phyloP scores from a whole-genome alignment of 1,140 invertebrate genomes.

The Achroia grisella region DNA sequence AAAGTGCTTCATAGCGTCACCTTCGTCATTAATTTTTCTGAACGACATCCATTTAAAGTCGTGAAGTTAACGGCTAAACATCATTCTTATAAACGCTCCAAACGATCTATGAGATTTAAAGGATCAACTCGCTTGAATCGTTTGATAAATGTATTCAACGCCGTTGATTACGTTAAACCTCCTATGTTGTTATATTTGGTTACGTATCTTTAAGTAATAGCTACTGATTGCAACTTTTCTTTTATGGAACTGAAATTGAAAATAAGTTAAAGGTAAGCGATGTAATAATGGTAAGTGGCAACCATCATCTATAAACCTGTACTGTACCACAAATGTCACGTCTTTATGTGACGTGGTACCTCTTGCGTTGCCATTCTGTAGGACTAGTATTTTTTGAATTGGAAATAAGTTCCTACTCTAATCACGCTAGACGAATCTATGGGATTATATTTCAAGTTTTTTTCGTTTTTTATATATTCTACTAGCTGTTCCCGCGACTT shows the following conservation, averaged over 20 bases:
- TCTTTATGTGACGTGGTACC: too few relatives aligned
- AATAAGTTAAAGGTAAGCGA: too few relatives aligned
- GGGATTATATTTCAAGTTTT: too few relatives aligned
- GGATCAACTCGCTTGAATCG: slow-evolving; percentile 24
- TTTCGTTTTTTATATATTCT: too few relatives aligned
- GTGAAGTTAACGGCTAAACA: slow-evolving; percentile 21
- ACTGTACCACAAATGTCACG: too few relatives aligned
- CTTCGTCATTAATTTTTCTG: slow-evolving; percentile 32
- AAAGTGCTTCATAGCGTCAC: slow-evolving; percentile 23
- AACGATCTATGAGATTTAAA: slow-evolving; percentile 17
- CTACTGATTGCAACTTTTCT: background rate
- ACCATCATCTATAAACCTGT: too few relatives aligned
- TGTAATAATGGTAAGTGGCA: too few relatives aligned
- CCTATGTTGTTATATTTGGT: background rate
- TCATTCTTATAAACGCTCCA: slow-evolving; percentile 21
- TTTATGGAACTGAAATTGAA: background rate
- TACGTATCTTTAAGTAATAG: background rate
- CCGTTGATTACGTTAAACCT: slow-evolving; percentile 1
- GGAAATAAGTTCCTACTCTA: too few relatives aligned
- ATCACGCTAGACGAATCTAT: too few relatives aligned
- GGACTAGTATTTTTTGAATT: too few relatives aligned
- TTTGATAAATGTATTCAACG: slow-evolving; percentile 22
- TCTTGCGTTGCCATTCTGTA: too few relatives aligned
- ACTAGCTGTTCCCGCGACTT: too few relatives aligned
- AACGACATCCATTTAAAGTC: slow-evolving; percentile 27